Evolutionary conservation across 2,888 invertebrate species (phyloP).

Genomic region (Caenorhabditis wallacei): DNA sequence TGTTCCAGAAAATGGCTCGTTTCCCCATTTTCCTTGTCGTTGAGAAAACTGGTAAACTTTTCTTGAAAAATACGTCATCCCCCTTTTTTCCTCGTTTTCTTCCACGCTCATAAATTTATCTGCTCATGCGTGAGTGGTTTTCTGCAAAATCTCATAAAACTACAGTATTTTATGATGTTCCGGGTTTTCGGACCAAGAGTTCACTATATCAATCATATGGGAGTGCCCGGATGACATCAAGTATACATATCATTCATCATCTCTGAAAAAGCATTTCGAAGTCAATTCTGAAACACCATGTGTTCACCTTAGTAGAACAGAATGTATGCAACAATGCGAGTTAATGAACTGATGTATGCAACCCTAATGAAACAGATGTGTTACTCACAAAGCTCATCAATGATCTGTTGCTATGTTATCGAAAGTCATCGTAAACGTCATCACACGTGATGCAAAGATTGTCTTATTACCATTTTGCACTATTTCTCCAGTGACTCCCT

Average conservation of each 20-base stretch:
- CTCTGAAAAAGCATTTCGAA: background rate
- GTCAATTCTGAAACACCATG: background rate
- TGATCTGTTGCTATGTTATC: too few species aligned
- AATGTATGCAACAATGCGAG: slow-evolving; percentile 14
- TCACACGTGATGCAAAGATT: too few species aligned
- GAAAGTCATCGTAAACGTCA: too few species aligned
- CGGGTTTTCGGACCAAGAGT: too few species aligned
- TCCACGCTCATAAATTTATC: background rate
- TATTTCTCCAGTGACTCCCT: too few species aligned
- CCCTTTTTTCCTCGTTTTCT: too few species aligned
- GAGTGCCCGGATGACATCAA: slow-evolving; percentile 4
- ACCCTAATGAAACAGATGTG: background rate
- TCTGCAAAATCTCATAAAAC: slow-evolving; percentile 11
- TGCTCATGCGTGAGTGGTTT: background rate
- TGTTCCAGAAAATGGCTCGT: slow-evolving; percentile 14
- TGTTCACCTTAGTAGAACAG: background rate
- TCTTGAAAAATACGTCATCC: background rate
- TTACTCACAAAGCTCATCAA: background rate
- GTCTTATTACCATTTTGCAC: too few species aligned
- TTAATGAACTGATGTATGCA: slow-evolving; percentile 21
- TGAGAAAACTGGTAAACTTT: background rate
- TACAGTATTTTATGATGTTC: background rate
- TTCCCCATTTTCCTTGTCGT: slow-evolving; percentile 7
- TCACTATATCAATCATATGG: too few species aligned
- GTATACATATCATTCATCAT: background rate